Base-by-base conservation (phyloP, 2,888 invertebrate species). In the Drepana falcataria region DNA sequence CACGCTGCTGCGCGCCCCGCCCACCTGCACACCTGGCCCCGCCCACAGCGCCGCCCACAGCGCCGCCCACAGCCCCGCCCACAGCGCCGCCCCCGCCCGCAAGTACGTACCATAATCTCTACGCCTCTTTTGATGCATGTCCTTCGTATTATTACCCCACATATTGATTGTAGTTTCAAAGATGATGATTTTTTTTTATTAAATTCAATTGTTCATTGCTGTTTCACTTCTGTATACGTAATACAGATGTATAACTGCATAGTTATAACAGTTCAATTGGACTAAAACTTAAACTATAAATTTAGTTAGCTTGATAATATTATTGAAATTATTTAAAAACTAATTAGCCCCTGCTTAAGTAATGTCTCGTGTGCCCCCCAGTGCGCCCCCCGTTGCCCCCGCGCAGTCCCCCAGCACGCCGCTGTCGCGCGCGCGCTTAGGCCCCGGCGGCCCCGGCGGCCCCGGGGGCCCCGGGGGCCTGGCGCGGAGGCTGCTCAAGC, bases 51-150 rank as follows among this genome's bases (percentile, higher is more conserved):
- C 65, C 62, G 76, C 68, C 65, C 78, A 84, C 54, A 68, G 21
- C 78, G 47, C 62, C 75, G n/a, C 57, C 84, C 49, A 79, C 80
- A 44, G 44, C 54, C 66, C 68, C 66, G 51, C 48, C 73, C 83
- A 66, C 69, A 68, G 55, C 35, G 21, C 34, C 57, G 7, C 58
- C 48, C 1, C 35, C 53, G 35, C 55, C 55, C 3, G n/a, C 37
- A 40, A 47, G 7, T 41, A 21, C 35, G 3, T 1, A 33, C 6
- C 34, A 41, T n/a, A n/a, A 21, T 21, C 21, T 21, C 0, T 21
- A 21, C 21, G 21, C 21, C 21, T 21, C 21, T 21, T 21, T 21
- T 21, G 21, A 21, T 21, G 21, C 21, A 21, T 21, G 21, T 21
- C 21, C 21, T 21, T 21, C 21, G 21, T 21, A 21, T 21, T 21